phyloP scores from a whole-genome alignment of 2,888 invertebrate species.

The Horisme vitalbata region DNA sequence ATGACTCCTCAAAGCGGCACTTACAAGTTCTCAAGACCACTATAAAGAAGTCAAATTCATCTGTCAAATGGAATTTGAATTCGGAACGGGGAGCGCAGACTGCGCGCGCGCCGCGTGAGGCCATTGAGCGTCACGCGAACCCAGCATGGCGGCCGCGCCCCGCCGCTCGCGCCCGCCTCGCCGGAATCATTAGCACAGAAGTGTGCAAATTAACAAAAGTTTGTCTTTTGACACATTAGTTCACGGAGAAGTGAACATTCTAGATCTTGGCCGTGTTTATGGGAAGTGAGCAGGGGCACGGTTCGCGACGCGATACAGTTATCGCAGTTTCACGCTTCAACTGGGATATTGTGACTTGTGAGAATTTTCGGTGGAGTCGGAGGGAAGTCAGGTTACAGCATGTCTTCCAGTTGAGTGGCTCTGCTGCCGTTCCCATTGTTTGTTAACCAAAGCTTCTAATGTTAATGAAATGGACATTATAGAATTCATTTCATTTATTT shows the following conservation, averaged over 20 bases:
- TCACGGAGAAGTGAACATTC: constrained; percentile 68
- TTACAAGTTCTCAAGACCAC: constrained; percentile 56
- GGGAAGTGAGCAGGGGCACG: constrained; percentile 62
- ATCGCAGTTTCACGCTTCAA: constrained; percentile 48
- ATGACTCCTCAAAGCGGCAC: constrained; percentile 54
- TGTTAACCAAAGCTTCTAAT: neutral
- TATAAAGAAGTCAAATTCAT: constrained; percentile 59
- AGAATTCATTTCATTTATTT: neutral
- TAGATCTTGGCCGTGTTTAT: constrained; percentile 65
- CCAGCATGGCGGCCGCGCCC: constrained; percentile 42
- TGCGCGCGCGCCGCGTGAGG: constrained; percentile 63
- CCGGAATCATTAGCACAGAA: constrained; percentile 47
- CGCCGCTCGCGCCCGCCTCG: constrained; percentile 36
- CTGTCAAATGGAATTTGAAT: constrained; percentile 65
- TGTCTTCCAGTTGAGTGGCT: constrained; percentile 15
- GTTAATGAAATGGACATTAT: neutral
- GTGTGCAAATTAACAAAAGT: constrained; percentile 50
- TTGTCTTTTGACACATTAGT: constrained; percentile 60
- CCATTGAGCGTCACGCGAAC: constrained; percentile 58
- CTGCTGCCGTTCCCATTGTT: neutral
- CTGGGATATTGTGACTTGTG: constrained; percentile 41
- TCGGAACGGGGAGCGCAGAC: constrained; percentile 44
- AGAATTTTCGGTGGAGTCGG: constrained; percentile 23
- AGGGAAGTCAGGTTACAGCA: constrained; percentile 3
- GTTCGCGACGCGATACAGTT: constrained; percentile 49